Evolutionary conservation across 2,113 vertebrate genomes (phyloP), one percentile per base, ranked within the genome.

Genomic region (Nicator chloris): DNA sequence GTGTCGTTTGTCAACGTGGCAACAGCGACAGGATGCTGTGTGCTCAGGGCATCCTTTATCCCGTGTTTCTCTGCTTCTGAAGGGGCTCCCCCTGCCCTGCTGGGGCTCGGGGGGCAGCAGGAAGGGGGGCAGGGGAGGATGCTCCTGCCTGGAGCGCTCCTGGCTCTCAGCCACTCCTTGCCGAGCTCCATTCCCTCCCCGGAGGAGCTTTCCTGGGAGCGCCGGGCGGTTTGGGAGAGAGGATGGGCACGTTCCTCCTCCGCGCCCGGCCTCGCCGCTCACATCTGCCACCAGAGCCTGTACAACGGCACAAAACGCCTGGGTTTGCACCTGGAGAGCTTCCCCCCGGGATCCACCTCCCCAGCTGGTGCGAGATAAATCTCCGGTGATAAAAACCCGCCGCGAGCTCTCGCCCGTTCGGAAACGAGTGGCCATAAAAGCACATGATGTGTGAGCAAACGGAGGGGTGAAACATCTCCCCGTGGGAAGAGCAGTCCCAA

Each of bases 351-450:
- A 93, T 26, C 28, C 49, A 44, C 65, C 47, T 49, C 66, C 66
- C 85, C 93, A 87, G 27, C 50, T 37, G 70, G n/a, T 17, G 50
- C 66, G 13, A 20, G 69, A 33, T 78, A 94, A 96, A 86, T 96
- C 16, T 60, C 60, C 87, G 95, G 83, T 54, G 40, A 60, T 94
- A 90, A 95, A 96, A 92, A 85, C 82, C 33, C 31, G 49, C 93
- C 51, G 56, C 0, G 17, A 89, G 83, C 83, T 97, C 88, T 54
- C 83, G 90, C 54, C 90, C 40, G 79, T 94, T 94, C 77, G 79
- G 91, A 85, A 95, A 50, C 77, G 80, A 97, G 68, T 61, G 90
- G 82, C 85, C 89, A 85, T 95, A 90, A 96, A 95, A 50, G 17
- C 71, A 57, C 79, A 51, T 91, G 39, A 69, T 8, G 57, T 70